These are phyloP conservation scores for Rhopilema esculentum DNA, from an alignment of 30 jellyfish, hydroid and myxozoan species.

Conservation along the genomic window DNA sequence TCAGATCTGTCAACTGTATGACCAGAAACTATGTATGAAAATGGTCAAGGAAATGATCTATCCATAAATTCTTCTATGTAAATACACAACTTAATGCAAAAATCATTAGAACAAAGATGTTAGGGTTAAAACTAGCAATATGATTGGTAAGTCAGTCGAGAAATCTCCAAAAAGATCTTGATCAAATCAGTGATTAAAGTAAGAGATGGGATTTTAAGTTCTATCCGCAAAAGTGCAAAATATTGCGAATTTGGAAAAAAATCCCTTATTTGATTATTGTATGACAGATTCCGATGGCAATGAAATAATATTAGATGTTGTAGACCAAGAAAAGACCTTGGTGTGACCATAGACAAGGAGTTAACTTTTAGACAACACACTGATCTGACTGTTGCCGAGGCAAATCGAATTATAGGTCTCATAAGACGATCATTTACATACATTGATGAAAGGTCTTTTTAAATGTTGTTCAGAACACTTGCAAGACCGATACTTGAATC, in stretches of 20 bases:
- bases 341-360: slow-evolving; percentile 36
- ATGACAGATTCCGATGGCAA: slow-evolving; percentile 30
- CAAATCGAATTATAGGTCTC: slow-evolving; percentile 20
- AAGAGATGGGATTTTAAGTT: slow-evolving; percentile 43
- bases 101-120: too few relatives aligned
- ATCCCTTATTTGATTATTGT: slow-evolving; percentile 47
- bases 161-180: slow-evolving; percentile 42
- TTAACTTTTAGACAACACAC: slow-evolving; percentile 27
- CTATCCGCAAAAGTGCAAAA: slow-evolving; percentile 48
- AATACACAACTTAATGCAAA: too few relatives aligned
- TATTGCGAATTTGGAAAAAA: slow-evolving; percentile 40
- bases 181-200: slow-evolving; percentile 43
- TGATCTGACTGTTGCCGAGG: slow-evolving; percentile 37
- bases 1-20: too few relatives aligned
- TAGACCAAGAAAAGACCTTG: slow-evolving; percentile 57
- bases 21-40: too few relatives aligned
- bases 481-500: slow-evolving; percentile 8
- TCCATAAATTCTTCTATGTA: too few relatives aligned
- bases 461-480: slow-evolving; percentile 17
- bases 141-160: too few relatives aligned
- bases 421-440: slow-evolving; percentile 32
- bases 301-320: slow-evolving; percentile 35
- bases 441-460: slow-evolving; percentile 15
- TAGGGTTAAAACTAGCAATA: too few relatives aligned
- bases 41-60: too few relatives aligned